Evolutionary conservation across 2,797 vertebrate genomes (phyloP).

Genomic region (Parambassis ranga): DNA sequence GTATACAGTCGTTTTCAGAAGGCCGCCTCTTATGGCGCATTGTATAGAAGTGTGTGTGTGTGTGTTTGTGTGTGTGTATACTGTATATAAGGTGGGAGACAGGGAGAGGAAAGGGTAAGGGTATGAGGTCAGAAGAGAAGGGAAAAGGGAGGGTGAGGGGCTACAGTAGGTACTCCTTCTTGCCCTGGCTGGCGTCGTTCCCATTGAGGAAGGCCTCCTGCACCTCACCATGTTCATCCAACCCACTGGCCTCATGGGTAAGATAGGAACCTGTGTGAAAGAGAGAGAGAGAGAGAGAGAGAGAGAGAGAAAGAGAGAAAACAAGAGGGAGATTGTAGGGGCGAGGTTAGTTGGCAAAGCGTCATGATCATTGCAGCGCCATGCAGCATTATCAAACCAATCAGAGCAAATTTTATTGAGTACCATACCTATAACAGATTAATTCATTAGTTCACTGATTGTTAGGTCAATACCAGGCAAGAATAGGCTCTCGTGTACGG

Average conservation of each 20-base stretch:
- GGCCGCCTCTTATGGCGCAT: slow-evolving; percentile 67
- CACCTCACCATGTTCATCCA: slow-evolving; percentile 93
- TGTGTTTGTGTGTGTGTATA: slow-evolving; percentile 37
- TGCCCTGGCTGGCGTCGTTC: slow-evolving; percentile 90
- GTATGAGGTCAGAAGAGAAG: slow-evolving; percentile 62
- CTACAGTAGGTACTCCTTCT: slow-evolving; percentile 92
- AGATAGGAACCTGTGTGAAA: slow-evolving; percentile 87
- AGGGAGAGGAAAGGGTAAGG: slow-evolving; percentile 32
- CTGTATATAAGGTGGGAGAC: slow-evolving; percentile 59
- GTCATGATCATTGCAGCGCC: slow-evolving; percentile 54
- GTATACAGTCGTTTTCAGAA: slow-evolving; percentile 75
- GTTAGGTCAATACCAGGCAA: slow-evolving; percentile 80
- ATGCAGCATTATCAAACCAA: slow-evolving; percentile 66
- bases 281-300: slow-evolving; percentile 10
- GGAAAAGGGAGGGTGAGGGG: slow-evolving; percentile 43
- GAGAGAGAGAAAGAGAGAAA: background rate
- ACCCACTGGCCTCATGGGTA: slow-evolving; percentile 92
- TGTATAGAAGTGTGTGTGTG: slow-evolving; percentile 39
- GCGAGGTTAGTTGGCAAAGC: slow-evolving; percentile 72
- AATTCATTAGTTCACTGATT: slow-evolving; percentile 76
- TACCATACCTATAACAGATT: slow-evolving; percentile 72
- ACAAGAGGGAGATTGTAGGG: slow-evolving; percentile 53
- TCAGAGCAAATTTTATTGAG: slow-evolving; percentile 50
- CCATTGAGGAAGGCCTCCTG: slow-evolving; percentile 94
- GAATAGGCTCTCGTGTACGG: slow-evolving; percentile 76